A percentile compares a stretch with the other conserved stretches of the same genome.
These are phyloP conservation scores for Monopis laevigella DNA, from an alignment of 2,888 invertebrate genomes.

Conservation along the genomic window DNA sequence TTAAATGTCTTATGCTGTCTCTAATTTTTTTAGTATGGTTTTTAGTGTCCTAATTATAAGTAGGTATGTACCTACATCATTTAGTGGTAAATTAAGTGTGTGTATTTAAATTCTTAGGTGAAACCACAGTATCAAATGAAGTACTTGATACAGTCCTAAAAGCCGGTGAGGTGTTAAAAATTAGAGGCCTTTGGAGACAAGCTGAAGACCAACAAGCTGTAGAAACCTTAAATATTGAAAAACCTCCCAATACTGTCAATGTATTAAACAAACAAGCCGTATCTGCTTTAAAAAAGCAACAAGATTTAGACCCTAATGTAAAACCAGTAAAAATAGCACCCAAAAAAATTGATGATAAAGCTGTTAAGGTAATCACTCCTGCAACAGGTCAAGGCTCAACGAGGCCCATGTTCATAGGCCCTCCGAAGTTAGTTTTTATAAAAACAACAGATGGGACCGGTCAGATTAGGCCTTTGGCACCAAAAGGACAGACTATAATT, in stretches of 20 bases:
- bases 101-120: conserved; percentile 52
- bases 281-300: conserved; percentile 32
- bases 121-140: conserved; percentile 87
- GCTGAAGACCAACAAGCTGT: conserved; percentile 57
- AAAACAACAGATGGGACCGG: conserved; percentile 51
- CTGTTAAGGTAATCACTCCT: conserved; percentile 48
- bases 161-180: conserved; percentile 84
- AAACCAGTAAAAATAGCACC: too few species aligned
- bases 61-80: too few species aligned
- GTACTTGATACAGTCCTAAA: conserved; percentile 82
- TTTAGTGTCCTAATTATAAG: too few species aligned
- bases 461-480: conserved; percentile 40
- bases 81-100: too few species aligned
- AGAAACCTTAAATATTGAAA: conserved; percentile 37
- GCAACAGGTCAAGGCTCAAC: conserved; percentile 29
- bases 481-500: conserved; percentile 56
- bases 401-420: conserved; percentile 62
- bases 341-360: conserved; percentile 60
- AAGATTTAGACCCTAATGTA: too few species aligned
- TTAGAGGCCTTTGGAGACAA: conserved; percentile 82
- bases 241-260: conserved; percentile 30
- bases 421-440: conserved; percentile 60
- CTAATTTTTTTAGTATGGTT: too few species aligned
- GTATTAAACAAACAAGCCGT: conserved; percentile 32
- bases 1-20: too few species aligned